phyloP scores from a whole-genome alignment of 2,888 invertebrate species.

The Napeogenes inachia region DNA sequence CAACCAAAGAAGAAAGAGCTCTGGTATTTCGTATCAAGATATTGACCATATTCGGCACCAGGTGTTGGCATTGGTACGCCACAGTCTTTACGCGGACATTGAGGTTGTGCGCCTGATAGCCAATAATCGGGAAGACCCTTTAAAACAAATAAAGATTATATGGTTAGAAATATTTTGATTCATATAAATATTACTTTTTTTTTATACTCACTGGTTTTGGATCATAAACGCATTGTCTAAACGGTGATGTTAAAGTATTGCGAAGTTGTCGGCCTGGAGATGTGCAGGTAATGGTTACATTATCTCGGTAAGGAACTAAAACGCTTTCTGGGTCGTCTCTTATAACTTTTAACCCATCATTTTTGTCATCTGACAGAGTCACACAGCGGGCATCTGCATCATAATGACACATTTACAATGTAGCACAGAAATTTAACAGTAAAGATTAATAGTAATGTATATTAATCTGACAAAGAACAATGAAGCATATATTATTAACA shows the following conservation, averaged over 20 bases:
- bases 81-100: conserved; percentile 93
- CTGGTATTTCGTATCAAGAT: conserved; percentile 91
- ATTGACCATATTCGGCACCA: conserved; percentile 95
- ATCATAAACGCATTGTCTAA: conserved; percentile 97
- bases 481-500: background rate
- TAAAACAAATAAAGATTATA: conserved; percentile 29
- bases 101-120: conserved; percentile 90
- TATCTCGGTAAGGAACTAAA: conserved; percentile 91
- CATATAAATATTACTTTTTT: conserved; percentile 1
- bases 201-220: conserved; percentile 83
- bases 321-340: conserved; percentile 89
- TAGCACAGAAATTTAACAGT: no score
- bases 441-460: no score
- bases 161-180: background rate
- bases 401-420: background rate
- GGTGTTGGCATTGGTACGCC: conserved; percentile 94
- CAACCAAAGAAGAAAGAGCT: conserved; percentile 97
- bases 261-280: conserved; percentile 86
- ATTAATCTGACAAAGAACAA: conserved; percentile 10
- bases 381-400: conserved; percentile 91
- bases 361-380: conserved; percentile 91
- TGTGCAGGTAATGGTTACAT: conserved; percentile 90
- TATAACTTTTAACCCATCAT: conserved; percentile 88
- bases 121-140: conserved; percentile 92
- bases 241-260: conserved; percentile 88